Evolutionary conservation across 1,140 invertebrate species (phyloP).

Genomic region (Cotesia glomerata): DNA sequence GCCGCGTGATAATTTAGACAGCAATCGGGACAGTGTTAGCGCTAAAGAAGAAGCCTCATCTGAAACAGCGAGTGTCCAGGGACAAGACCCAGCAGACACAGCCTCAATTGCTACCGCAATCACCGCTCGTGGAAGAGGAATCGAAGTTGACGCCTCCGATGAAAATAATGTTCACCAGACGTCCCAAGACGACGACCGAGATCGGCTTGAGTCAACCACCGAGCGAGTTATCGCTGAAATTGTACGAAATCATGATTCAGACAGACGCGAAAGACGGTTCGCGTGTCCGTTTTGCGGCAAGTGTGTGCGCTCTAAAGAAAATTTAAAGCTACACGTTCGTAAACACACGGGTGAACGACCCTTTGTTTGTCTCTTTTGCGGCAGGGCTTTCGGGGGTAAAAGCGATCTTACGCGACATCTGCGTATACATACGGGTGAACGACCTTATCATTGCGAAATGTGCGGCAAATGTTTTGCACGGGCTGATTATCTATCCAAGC

Average conservation of each 20-base stretch:
- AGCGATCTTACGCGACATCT: constrained; percentile 85
- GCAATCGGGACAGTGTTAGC: neutral
- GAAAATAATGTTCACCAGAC: constrained; percentile 38
- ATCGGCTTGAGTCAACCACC: constrained; percentile 44
- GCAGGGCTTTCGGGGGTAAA: constrained; percentile 84
- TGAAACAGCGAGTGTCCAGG: constrained; percentile 43
- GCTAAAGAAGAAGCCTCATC: constrained; percentile 42
- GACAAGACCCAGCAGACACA: constrained; percentile 23
- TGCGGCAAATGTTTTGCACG: constrained; percentile 90
- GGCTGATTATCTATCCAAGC: constrained; percentile 89
- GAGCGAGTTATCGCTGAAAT: constrained; percentile 44
- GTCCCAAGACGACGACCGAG: constrained; percentile 40
- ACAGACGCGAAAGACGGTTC: constrained; percentile 67
- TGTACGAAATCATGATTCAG: constrained; percentile 45
- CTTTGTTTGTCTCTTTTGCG: constrained; percentile 86
- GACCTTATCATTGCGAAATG: constrained; percentile 88
- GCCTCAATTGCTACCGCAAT: neutral
- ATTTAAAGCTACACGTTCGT: constrained; percentile 84
- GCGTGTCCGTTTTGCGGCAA: constrained; percentile 89
- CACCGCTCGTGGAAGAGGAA: neutral
- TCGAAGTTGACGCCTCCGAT: constrained; percentile 31
- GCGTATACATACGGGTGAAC: constrained; percentile 84
- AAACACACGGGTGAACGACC: constrained; percentile 89
- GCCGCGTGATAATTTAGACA: neutral
- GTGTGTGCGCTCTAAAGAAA: constrained; percentile 86